Evolutionary conservation across 2,888 invertebrate species (phyloP), one percentile per base, ranked within the genome.

Genomic region (Elysia crispata): DNA sequence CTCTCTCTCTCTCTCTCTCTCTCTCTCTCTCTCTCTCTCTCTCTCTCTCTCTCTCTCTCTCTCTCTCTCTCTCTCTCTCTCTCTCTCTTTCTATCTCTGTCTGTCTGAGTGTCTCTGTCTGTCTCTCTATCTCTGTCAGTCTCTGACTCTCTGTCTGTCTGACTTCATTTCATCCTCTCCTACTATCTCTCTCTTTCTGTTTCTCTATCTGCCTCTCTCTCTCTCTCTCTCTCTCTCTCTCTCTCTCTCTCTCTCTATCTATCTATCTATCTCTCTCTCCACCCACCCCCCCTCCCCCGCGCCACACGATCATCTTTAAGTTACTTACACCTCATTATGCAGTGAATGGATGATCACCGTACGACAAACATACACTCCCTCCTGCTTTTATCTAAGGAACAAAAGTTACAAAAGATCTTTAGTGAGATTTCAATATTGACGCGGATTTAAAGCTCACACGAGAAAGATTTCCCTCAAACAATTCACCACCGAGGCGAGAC

Each of bases 211-310:
- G 31, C 50, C 6, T 72, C 11, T 11, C 41, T 41, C 41, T 41
- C 41, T 41, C 41, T 41, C 41, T 41, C 41, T 41, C 41, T 41
- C 5, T 41, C 41, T 41, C 41, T 41, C 28, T 62, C 49, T 78
- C 49, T 62, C 62, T 60, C 41, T 33, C 72, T 78, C 62, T 78
- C 62, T 60, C 41, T 57, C 78, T 57, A 60, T 60, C 33, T 74
- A 25, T 75, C 64, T 78, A 60, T 78, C 78, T 62, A 33, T 62
- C 73, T 62, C 57, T 72, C 62, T 70, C 62, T 57, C 8, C 31
- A n/a, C n/a, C 33, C 13, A 18, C 25, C 31, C 25, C 60, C 49
- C 50, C 28, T 66, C 30, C 13, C 66, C n/a, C n/a, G 18, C 23
- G 6, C 66, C 28, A 50, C 31, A 33, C 54, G 8, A 54, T 54